phyloP scores from a whole-genome alignment of 1,140 invertebrate genomes.

The Drosophila triauraria region DNA sequence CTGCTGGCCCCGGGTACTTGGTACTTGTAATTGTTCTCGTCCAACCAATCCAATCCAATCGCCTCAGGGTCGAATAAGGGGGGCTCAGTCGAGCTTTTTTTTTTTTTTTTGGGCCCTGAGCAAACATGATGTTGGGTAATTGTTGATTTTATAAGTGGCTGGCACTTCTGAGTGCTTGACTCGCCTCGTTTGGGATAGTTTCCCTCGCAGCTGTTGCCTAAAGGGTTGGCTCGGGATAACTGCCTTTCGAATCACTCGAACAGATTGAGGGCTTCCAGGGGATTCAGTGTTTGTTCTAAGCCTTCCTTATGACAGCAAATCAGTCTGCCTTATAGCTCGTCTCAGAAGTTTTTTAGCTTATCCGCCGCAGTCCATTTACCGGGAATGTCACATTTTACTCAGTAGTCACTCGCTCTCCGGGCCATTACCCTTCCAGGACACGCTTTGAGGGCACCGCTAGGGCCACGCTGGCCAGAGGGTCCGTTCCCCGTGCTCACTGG shows the following conservation, averaged over 20 bases:
- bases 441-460: slow-evolving; percentile 41
- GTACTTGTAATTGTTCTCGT: slow-evolving; percentile 64
- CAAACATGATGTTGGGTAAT: slow-evolving; percentile 71
- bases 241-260: slow-evolving; percentile 22
- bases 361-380: slow-evolving; percentile 46
- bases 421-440: slow-evolving; percentile 53
- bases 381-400: slow-evolving; percentile 45
- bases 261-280: slow-evolving; percentile 20
- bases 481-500: slow-evolving; percentile 34
- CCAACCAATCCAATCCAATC: slow-evolving; percentile 25
- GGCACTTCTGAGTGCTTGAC: slow-evolving; percentile 50
- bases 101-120: slow-evolving; percentile 47
- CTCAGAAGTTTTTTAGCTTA: slow-evolving; percentile 31
- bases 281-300: neutral
- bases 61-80: slow-evolving; percentile 14
- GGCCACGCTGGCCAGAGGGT: slow-evolving; percentile 10
- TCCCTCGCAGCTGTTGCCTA: slow-evolving; percentile 34
- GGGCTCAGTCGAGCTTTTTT: slow-evolving; percentile 19
- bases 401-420: slow-evolving; percentile 28
- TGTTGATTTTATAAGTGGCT: slow-evolving; percentile 68
- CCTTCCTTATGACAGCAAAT: slow-evolving; percentile 41
- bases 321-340: slow-evolving; percentile 14
- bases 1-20: slow-evolving; percentile 30
- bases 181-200: slow-evolving; percentile 43
- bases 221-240: slow-evolving; percentile 30